Evolutionary conservation across 2,888 invertebrate species (phyloP).

Genomic region (Boloria selene): DNA sequence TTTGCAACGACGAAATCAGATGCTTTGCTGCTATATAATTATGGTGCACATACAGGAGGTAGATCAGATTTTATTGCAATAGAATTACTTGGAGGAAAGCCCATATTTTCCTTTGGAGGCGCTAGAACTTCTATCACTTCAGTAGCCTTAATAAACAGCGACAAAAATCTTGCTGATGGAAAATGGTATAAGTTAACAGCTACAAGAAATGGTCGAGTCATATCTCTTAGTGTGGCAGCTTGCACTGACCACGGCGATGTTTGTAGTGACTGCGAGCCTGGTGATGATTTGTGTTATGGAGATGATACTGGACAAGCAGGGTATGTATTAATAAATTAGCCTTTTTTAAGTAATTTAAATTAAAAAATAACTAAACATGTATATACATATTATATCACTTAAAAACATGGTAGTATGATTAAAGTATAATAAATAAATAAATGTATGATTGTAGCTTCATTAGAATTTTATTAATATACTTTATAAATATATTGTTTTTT

Average conservation of each 20-base stretch:
- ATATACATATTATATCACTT: background rate
- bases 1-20: slow-evolving; percentile 95
- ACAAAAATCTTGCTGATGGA: slow-evolving; percentile 89
- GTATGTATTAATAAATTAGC: slow-evolving; percentile 78
- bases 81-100: slow-evolving; percentile 91
- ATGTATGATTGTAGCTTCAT: too few species aligned
- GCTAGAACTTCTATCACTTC: slow-evolving; percentile 93
- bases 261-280: slow-evolving; percentile 93
- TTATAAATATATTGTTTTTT: slow-evolving; percentile 36
- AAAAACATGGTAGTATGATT: background rate
- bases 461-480: background rate
- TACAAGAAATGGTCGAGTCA: slow-evolving; percentile 93
- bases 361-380: background rate
- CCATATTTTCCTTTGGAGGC: slow-evolving; percentile 94
- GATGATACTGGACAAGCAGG: slow-evolving; percentile 94
- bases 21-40: slow-evolving; percentile 94
- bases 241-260: slow-evolving; percentile 93
- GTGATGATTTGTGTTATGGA: slow-evolving; percentile 90
- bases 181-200: slow-evolving; percentile 96
- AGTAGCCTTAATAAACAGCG: slow-evolving; percentile 85
- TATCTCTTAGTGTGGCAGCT: slow-evolving; percentile 90
- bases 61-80: slow-evolving; percentile 96
- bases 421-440: too few species aligned
- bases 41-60: slow-evolving; percentile 92
- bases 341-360: slow-evolving; percentile 3